Evolutionary conservation across 2,888 invertebrate species (phyloP), one percentile per base, ranked within the genome.

Genomic region (Ormyrus labotus): DNA sequence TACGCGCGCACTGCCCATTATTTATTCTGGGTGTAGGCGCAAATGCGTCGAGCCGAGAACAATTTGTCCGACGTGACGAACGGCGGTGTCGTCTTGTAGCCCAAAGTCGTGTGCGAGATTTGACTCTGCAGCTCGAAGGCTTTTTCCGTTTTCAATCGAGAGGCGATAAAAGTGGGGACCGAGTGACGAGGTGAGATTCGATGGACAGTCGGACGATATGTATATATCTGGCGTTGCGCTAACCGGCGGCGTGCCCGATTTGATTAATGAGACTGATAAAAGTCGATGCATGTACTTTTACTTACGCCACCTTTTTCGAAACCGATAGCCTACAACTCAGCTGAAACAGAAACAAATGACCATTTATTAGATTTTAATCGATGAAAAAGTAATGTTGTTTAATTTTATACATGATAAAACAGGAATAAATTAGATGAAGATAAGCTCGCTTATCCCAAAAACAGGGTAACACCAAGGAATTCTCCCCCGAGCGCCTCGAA

Each of bases 401-500:
- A 34, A 34, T 34, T 34, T 34, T 34, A 2, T 2, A 2, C 2
- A 2, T 34, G 34, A 34, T 34, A 34, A 34, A 34, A 34, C 2
- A 34, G 34, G 2, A 34, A 34, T 34, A 34, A 34, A 34, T 34
- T 34, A 34, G 34, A 34, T 34, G 2, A 34, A 34, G 34, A 34
- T 34, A 34, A 34, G 34, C 34, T 34, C 34, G 48, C 65, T 65
- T 57, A 74, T 74, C 74, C 19, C 11, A 51, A 50, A 68, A 78
- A 61, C 61, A 73, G 48, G 68, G 61, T 53, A 55, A 73, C 61
- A 78, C 73, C 63, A 73, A 51, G 65, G 53, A 77, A 71, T 64
- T 64, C 64, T 65, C 55, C 61, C 55, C 48, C 8, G 53, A 11
- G 2, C 13, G 9, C 5, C 11, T 19, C 13, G 34, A 6, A 53